A percentile compares a stretch with the other conserved stretches of the same genome.
phyloP scores from a whole-genome alignment of 2,797 vertebrate genomes.

The Gymnoscopelus braueri region DNA sequence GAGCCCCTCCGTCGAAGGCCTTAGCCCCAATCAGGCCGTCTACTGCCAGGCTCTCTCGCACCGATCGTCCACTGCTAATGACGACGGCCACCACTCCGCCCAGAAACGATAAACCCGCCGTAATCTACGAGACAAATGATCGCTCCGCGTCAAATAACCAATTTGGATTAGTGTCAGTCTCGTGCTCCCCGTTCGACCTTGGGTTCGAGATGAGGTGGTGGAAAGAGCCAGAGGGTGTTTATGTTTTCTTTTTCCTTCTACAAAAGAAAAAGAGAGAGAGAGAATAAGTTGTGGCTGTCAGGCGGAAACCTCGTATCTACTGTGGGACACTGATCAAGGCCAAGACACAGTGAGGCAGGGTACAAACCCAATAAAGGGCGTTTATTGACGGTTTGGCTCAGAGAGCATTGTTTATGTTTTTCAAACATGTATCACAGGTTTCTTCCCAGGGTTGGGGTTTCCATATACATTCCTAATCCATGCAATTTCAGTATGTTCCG shows the following conservation, averaged over 20 bases:
- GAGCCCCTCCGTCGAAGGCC: constrained; percentile 40
- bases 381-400: too few species aligned
- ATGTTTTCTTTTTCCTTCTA: background rate
- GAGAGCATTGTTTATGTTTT: too few species aligned
- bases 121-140: constrained; percentile 65
- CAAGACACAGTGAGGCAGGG: too few species aligned
- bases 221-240: constrained; percentile 14
- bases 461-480: too few species aligned
- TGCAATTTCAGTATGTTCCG: too few species aligned
- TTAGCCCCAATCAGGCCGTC: constrained; percentile 45
- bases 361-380: too few species aligned
- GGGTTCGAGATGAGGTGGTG: constrained; percentile 27
- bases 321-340: too few species aligned
- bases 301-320: too few species aligned
- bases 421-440: too few species aligned
- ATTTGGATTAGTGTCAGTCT: constrained; percentile 73
- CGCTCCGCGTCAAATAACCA: constrained; percentile 66
- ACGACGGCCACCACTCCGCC: constrained; percentile 45
- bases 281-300: too few species aligned
- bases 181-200: constrained; percentile 39
- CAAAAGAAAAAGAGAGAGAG: too few species aligned
- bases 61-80: constrained; percentile 61
- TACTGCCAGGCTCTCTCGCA: constrained; percentile 41
- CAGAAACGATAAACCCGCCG: constrained; percentile 43
- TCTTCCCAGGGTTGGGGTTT: too few species aligned